A percentile compares a stretch with the other conserved stretches of the same genome.
These are phyloP conservation scores for Hippocampus guttulatus DNA, from an alignment of 2,113 vertebrate species.

Conservation along the genomic window DNA sequence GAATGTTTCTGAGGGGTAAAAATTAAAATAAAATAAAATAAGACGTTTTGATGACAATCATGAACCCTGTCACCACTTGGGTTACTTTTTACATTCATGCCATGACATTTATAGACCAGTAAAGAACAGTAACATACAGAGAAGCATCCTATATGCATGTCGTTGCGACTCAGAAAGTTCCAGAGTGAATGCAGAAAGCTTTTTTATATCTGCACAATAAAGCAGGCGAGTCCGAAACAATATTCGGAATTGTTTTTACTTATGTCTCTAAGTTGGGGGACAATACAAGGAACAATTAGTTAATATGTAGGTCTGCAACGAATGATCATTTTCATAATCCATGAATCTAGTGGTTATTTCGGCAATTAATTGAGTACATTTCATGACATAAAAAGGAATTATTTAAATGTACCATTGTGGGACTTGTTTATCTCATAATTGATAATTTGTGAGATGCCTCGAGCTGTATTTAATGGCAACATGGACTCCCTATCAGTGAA, in stretches of 20 bases:
- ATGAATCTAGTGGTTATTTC: no score
- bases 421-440: background rate
- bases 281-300: no score
- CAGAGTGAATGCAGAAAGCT: no score
- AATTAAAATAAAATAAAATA: background rate
- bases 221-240: no score
- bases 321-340: no score
- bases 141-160: slow-evolving; percentile 17
- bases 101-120: background rate
- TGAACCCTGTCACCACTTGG: background rate
- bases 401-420: background rate
- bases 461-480: background rate
- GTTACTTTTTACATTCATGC: slow-evolving; percentile 29
- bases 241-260: no score
- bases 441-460: background rate
- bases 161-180: background rate
- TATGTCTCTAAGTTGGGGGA: no score
- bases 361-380: background rate
- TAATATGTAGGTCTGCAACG: no score
- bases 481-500: background rate
- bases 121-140: slow-evolving; percentile 30
- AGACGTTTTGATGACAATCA: background rate
- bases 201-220: no score
- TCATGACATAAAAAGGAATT: background rate
- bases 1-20: background rate